These are phyloP conservation scores for Masticophis lateralis DNA, from an alignment of 2,797 vertebrate genomes.

Conservation along the genomic window DNA sequence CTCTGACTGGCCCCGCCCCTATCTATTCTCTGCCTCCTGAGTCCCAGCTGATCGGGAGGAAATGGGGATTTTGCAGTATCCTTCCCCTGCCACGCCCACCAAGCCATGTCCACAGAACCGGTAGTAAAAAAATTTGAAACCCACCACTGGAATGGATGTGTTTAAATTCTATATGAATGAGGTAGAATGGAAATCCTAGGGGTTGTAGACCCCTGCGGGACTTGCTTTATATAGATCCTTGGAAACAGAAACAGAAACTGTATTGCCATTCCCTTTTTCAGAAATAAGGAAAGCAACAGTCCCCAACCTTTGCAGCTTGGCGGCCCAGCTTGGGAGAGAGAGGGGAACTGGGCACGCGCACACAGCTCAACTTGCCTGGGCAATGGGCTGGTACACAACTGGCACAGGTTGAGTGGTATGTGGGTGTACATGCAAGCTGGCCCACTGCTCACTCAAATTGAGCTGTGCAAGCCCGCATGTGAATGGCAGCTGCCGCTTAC, in stretches of 20 bases:
- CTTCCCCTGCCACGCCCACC: too few relatives aligned
- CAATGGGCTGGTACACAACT: neutral
- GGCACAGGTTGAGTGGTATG: neutral
- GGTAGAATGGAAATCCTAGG: neutral
- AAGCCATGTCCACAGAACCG: too few relatives aligned
- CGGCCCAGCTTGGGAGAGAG: accelerated
- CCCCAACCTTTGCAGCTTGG: neutral
- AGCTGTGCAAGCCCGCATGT: neutral
- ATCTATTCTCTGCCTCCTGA: too few relatives aligned
- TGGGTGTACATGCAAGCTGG: accelerated
- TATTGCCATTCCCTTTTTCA: neutral
- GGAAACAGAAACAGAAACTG: neutral
- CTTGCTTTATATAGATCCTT: neutral
- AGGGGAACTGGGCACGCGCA: neutral
- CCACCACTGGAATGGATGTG: neutral
- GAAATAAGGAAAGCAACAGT: neutral
- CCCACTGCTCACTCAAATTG: neutral
- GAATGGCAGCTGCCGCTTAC: neutral
- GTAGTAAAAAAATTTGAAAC: too few relatives aligned
- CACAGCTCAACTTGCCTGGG: neutral
- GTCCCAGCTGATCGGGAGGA: too few relatives aligned
- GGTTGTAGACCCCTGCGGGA: neutral
- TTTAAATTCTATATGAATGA: neutral
- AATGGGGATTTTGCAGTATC: too few relatives aligned
- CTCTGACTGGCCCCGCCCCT: too few relatives aligned